Evolutionary conservation across 2,113 vertebrate genomes (phyloP).

Genomic region (Lagopus muta): DNA sequence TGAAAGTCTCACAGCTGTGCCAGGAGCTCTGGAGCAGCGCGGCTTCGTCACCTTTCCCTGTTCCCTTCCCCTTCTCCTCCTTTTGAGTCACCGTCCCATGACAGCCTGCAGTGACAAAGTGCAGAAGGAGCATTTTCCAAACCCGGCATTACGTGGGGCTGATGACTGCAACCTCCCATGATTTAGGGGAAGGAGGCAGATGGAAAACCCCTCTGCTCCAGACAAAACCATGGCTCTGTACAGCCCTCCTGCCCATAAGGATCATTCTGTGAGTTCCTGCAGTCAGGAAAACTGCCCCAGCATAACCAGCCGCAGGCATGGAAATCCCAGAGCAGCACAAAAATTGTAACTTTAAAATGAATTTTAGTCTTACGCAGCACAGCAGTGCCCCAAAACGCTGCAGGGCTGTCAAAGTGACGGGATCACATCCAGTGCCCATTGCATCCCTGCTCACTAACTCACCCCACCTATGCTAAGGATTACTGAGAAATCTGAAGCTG

Average conservation of each 20-base stretch:
- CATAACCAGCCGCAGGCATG: background rate
- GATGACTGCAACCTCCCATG: background rate
- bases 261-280: background rate
- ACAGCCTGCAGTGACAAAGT: background rate
- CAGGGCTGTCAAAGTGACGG: background rate
- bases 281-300: background rate
- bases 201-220: background rate
- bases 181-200: background rate
- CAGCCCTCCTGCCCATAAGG: background rate
- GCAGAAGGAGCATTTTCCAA: background rate
- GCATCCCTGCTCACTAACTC: background rate
- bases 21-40: background rate
- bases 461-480: background rate
- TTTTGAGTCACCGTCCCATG: background rate
- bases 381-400: background rate
- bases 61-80: background rate
- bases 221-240: background rate
- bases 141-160: background rate
- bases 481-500: background rate
- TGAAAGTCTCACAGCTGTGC: accelerated
- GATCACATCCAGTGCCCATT: background rate
- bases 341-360: background rate
- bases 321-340: background rate
- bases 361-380: background rate
- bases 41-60: accelerated